These are phyloP conservation scores for Megalops atlanticus DNA, from an alignment of 2,113 vertebrate species.

Conservation along the genomic window DNA sequence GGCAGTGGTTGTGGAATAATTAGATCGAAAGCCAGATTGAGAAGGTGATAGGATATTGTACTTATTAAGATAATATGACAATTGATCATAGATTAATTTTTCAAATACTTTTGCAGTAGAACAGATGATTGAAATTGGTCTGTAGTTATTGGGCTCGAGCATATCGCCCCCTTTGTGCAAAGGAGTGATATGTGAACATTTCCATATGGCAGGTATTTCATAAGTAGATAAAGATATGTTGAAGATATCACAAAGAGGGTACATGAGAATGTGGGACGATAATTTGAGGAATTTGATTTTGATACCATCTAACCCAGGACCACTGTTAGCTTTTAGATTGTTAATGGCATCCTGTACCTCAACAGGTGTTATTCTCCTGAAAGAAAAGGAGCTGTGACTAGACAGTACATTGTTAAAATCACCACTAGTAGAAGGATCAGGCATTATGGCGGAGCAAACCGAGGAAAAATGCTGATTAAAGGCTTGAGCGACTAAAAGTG, in stretches of 20 bases:
- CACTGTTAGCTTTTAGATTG: too few relatives aligned
- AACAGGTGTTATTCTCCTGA: neutral
- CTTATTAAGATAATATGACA: neutral
- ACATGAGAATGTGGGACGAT: too few relatives aligned
- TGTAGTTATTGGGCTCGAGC: conserved; percentile 2
- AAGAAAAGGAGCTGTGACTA: conserved; percentile 7
- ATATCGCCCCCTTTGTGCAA: neutral
- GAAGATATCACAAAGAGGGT: too few relatives aligned
- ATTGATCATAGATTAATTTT: conserved; percentile 6
- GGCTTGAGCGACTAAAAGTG: too few relatives aligned
- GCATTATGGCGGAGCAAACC: too few relatives aligned
- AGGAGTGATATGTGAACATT: neutral
- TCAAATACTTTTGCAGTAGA: conserved; percentile 13
- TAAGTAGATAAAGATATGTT: neutral
- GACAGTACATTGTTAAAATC: neutral
- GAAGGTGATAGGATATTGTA: neutral
- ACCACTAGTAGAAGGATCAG: too few relatives aligned
- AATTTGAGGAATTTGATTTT: too few relatives aligned
- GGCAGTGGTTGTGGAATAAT: too few relatives aligned
- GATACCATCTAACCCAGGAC: too few relatives aligned
- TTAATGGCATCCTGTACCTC: conserved; percentile 1
- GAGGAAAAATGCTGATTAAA: too few relatives aligned
- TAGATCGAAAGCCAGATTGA: too few relatives aligned
- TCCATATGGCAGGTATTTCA: neutral
- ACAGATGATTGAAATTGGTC: conserved; percentile 13